Base-by-base conservation (phyloP, 2,888 invertebrate genomes). In the Crocallis elinguaria region DNA sequence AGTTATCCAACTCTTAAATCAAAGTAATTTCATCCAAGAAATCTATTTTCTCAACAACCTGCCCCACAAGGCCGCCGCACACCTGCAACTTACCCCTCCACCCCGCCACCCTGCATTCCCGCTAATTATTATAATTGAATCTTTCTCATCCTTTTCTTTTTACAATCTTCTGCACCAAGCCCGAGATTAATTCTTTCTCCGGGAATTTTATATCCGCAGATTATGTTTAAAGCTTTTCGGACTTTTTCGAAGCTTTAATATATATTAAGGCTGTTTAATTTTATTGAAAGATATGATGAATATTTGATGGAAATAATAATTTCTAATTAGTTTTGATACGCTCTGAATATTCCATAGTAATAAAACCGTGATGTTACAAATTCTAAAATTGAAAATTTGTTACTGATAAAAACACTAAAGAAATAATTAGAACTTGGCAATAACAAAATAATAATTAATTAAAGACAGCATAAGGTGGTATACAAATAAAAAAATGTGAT, bases 51-150 rank as follows among this genome's bases (percentile, higher is more conserved):
- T 17, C 42, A 32, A 30, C 42, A 32, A 38, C 32, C 37, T 21
- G 37, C 14, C 8, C 11, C 29, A 37, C 11, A 27, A 17, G 23
- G 12, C 13, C 32, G n/a, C 16, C 16, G 42, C 43, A 25, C 53
- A 54, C 48, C 53, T 49, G 53, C 52, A 51, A 32, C 36, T 51
- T 33, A 29, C 14, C 45, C 48, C 32, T 25, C 39, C 19, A 35
- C 33, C 21, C 36, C 33, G 27, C 53, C 45, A 41, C 30, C 35
- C 36, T 17, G 50, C 43, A 49, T 50, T 54, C 43, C 51, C 60
- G 58, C 64, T 67, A 66, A 67, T 66, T 66, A 64, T 66, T 64
- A 58, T 64, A 64, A 67, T 64, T 67, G 64, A 67, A 67, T 64
- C 59, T 56, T 57, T 53, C 52, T 60, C 60, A 63, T 60, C 52